phyloP scores from a whole-genome alignment of 2,888 invertebrate genomes.

The Andricus quercusramuli region DNA sequence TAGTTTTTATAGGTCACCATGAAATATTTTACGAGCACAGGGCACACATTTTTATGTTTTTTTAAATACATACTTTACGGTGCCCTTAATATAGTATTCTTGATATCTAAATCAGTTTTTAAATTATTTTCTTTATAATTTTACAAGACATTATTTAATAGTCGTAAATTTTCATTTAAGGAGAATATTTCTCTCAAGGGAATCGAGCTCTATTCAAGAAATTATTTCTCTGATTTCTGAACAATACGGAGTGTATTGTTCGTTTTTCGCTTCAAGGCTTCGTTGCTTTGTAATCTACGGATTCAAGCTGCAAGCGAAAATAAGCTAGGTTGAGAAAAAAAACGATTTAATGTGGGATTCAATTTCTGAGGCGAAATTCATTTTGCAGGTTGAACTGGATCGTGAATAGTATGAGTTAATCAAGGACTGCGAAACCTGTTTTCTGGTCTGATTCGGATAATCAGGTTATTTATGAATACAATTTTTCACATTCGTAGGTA shows the following conservation, averaged over 20 bases:
- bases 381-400: slow-evolving; percentile 7
- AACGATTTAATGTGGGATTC: background rate
- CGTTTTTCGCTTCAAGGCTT: background rate
- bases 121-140: background rate
- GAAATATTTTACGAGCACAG: background rate
- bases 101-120: background rate
- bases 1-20: slow-evolving; percentile 26
- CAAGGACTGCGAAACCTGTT: background rate
- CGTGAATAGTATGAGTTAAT: slow-evolving; percentile 10
- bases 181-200: background rate
- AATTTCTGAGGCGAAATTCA: slow-evolving; percentile 25
- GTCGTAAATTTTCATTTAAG: background rate
- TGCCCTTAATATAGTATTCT: background rate
- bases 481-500: no score
- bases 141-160: background rate
- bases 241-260: background rate
- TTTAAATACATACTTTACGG: background rate
- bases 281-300: background rate
- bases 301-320: background rate
- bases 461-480: background rate
- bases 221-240: background rate
- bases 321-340: background rate
- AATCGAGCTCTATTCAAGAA: background rate
- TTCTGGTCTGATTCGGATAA: background rate
- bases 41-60: background rate